Evolutionary conservation across 2,797 vertebrate species (phyloP).

Genomic region (Platalea minor): DNA sequence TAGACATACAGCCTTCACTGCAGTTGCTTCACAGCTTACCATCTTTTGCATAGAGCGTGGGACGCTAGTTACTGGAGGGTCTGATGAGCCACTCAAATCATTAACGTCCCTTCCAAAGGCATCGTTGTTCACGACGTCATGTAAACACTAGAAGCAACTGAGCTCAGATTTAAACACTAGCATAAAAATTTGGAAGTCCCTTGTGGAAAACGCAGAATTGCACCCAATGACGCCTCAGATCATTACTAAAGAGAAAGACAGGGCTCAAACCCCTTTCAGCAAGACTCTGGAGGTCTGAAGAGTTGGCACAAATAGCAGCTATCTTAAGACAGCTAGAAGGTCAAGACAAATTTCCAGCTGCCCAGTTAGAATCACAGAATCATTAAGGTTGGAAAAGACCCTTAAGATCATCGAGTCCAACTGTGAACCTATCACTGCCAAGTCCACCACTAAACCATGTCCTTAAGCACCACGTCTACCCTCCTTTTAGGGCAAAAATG

Average conservation of each 20-base stretch:
- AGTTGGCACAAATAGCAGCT: neutral
- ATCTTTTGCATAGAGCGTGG: neutral
- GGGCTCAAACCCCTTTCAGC: neutral
- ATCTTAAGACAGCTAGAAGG: neutral
- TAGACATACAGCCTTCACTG: neutral
- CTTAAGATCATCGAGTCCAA: too few species aligned
- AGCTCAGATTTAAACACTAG: neutral
- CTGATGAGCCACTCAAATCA: neutral
- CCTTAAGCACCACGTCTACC: too few species aligned
- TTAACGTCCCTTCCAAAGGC: neutral
- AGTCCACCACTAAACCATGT: too few species aligned
- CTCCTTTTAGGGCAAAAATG: neutral
- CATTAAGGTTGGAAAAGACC: too few species aligned
- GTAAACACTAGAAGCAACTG: neutral
- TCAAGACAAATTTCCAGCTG: neutral
- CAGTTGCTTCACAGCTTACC: neutral
- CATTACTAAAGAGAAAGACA: accelerated
- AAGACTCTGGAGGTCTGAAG: neutral
- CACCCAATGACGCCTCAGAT: neutral
- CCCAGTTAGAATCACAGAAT: too few species aligned
- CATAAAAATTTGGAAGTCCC: neutral
- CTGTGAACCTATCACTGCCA: too few species aligned
- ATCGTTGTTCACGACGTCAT: neutral
- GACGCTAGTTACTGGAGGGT: neutral
- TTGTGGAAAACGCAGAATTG: neutral